Conservation (phyloP, 2,888 invertebrate genomes). For the Microplitis deprimator region DNA sequence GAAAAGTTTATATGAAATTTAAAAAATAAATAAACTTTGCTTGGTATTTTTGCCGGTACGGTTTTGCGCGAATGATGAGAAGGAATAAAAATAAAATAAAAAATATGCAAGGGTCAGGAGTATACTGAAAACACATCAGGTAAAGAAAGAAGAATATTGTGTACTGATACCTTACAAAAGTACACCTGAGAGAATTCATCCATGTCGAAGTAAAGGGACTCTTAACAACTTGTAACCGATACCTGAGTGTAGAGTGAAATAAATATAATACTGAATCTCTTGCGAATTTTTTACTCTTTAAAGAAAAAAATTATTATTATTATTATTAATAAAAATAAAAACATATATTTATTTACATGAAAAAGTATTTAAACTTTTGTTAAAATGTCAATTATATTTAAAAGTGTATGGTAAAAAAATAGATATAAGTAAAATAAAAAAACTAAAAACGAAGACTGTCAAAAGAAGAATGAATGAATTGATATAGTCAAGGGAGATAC, state of each 20-base stretch:
- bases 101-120: not conserved
- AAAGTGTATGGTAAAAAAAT: not conserved
- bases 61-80: not conserved
- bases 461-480: constrained; percentile 4
- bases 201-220: constrained; percentile 28
- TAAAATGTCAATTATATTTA: not conserved
- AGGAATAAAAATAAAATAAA: not conserved
- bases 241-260: constrained; percentile 42
- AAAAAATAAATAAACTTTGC: not conserved
- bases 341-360: not conserved
- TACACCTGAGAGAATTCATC: constrained; percentile 14
- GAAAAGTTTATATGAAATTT: not conserved
- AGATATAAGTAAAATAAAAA: not conserved
- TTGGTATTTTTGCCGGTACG: not conserved
- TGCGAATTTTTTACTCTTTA: not conserved
- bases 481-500: constrained; percentile 16
- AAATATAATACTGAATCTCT: constrained; percentile 21
- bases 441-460: constrained; percentile 8
- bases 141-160: not conserved
- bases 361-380: not conserved
- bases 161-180: constrained; percentile 9
- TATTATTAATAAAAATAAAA: not conserved
- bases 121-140: not conserved
- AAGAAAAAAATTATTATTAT: not conserved
- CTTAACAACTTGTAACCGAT: constrained; percentile 53